Evolutionary conservation across 2,888 invertebrate genomes (phyloP).

Genomic region (Drosophila mimica): DNA sequence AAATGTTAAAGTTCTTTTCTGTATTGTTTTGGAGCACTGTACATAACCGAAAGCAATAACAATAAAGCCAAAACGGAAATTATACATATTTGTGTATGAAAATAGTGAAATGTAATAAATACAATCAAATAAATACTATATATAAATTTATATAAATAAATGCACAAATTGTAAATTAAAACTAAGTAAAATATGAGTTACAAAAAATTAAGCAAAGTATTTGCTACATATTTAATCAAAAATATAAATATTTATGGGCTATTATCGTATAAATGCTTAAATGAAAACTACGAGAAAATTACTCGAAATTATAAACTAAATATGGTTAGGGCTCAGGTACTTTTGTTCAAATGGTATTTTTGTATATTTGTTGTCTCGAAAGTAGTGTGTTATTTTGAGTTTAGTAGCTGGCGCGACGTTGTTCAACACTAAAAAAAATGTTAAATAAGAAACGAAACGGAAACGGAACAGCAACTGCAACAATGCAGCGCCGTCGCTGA

Average conservation of each 20-base stretch:
- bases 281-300: slow-evolving; percentile 41
- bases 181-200: slow-evolving; percentile 31
- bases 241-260: slow-evolving; percentile 1
- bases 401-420: slow-evolving; percentile 60
- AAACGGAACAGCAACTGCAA: slow-evolving; percentile 49
- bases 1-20: slow-evolving; percentile 18
- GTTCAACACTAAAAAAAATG: slow-evolving; percentile 60
- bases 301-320: slow-evolving; percentile 39
- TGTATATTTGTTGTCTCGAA: slow-evolving; percentile 31
- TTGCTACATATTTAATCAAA: slow-evolving; percentile 35
- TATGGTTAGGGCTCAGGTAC: slow-evolving; percentile 49
- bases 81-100: slow-evolving; percentile 13
- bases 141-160: slow-evolving; percentile 45
- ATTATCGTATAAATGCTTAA: slow-evolving; percentile 29
- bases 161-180: slow-evolving; percentile 52
- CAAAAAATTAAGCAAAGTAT: slow-evolving; percentile 27
- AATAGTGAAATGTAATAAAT: slow-evolving; percentile 23
- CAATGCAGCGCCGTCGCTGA: slow-evolving; percentile 50
- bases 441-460: slow-evolving; percentile 43
- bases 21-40: slow-evolving; percentile 6
- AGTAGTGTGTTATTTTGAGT: slow-evolving; percentile 28
- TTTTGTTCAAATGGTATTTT: slow-evolving; percentile 23
- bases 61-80: slow-evolving; percentile 48
- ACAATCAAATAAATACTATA: slow-evolving; percentile 22
- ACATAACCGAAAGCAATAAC: slow-evolving; percentile 49